Evolutionary conservation across 2,888 invertebrate species (phyloP).

Genomic region (Chaitophorus viminalis): DNA sequence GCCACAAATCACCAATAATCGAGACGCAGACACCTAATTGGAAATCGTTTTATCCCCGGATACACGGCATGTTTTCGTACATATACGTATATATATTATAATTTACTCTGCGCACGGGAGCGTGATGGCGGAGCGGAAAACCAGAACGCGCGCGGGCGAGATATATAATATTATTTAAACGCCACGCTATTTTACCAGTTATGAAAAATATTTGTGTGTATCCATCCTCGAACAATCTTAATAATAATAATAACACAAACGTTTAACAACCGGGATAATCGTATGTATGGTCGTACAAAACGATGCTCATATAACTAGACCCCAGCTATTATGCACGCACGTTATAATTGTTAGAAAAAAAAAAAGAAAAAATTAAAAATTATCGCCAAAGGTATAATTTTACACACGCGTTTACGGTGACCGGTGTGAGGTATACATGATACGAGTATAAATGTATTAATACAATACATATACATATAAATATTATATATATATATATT

Average conservation of each 20-base stretch:
- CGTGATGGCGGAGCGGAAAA: neutral
- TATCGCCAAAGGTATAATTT: neutral
- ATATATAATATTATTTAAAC: neutral
- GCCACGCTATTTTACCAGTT: neutral
- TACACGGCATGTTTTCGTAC: neutral
- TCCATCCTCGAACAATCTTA: neutral
- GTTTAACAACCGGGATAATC: neutral
- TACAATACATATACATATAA: too few relatives aligned
- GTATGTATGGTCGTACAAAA: neutral
- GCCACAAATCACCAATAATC: conserved; percentile 13
- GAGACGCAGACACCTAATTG: conserved; percentile 8
- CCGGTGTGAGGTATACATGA: neutral
- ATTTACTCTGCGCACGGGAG: neutral
- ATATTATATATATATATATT: too few relatives aligned
- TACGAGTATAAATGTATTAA: neutral
- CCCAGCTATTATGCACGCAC: neutral
- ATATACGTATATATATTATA: too few relatives aligned
- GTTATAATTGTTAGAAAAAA: neutral
- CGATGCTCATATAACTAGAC: neutral
- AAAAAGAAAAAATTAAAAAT: neutral
- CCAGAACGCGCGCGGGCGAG: neutral
- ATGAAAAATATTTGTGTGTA: neutral
- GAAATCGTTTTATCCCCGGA: conserved; percentile 2
- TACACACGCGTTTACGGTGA: neutral
- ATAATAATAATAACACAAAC: neutral